phyloP scores from a whole-genome alignment of 2,797 vertebrate genomes.

The Pempheris klunzingeri region DNA sequence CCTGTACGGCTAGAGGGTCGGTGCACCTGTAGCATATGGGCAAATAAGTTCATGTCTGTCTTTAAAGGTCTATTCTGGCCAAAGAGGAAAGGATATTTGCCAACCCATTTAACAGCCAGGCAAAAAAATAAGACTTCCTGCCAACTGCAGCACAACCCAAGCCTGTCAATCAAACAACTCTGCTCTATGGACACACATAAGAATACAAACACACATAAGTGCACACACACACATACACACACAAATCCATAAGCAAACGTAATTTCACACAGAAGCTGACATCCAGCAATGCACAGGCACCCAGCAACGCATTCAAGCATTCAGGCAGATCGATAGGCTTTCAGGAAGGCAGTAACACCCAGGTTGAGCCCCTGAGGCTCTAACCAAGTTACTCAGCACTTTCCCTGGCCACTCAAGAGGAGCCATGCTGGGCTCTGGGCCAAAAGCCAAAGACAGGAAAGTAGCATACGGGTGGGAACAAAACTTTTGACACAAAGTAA shows the following conservation, averaged over 20 bases:
- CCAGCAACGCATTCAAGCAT: conserved; percentile 51
- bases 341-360: conserved; percentile 70
- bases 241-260: conserved; percentile 50
- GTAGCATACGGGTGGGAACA: conserved; percentile 34
- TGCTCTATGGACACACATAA: conserved; percentile 7
- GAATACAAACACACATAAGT: conserved; percentile 13
- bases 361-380: conserved; percentile 65
- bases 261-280: conserved; percentile 51
- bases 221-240: conserved; percentile 8
- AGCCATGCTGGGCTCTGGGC: conserved; percentile 56
- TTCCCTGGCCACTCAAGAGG: conserved; percentile 62
- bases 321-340: conserved; percentile 69
- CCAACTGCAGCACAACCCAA: conserved; percentile 54
- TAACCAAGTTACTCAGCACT: conserved; percentile 75
- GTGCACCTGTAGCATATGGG: conserved; percentile 13
- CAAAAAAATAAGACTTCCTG: conserved; percentile 45
- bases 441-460: conserved; percentile 51
- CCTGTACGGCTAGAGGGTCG: neutral
- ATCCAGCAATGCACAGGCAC: conserved; percentile 42
- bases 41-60: conserved; percentile 12
- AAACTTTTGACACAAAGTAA: conserved; percentile 70
- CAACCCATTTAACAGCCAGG: conserved; percentile 46
- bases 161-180: conserved; percentile 55
- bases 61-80: conserved; percentile 30
- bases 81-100: conserved; percentile 36